Evolutionary conservation across 2,888 invertebrate genomes (phyloP), one percentile per base, ranked within the genome.

Genomic region (Branchellion lobata): DNA sequence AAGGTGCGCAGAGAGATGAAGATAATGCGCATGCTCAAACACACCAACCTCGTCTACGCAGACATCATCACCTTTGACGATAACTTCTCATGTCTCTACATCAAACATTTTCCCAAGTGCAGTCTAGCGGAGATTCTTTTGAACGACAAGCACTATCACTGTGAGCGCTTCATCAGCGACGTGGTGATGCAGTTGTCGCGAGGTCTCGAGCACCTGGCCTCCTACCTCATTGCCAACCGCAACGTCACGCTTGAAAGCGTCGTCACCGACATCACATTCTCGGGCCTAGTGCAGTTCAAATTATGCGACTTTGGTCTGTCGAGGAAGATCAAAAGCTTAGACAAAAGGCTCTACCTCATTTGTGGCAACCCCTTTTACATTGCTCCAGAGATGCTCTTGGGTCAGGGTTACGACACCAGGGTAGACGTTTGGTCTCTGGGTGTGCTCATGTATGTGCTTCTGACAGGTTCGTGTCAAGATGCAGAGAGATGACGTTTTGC

Each of bases 261-360:
- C 36, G 29, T 77, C 61, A 53, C 40, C 21, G 57, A 57, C 21
- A 77, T 57, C 3, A 34, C 34, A 0, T 31, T 53, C 18, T 31
- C 57, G 11, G 53, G 77, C 27, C 27, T 77, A 36, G 40, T 57
- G 21, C 18, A 31, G 1, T 34, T 65, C 36, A 61, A 65, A 34
- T 27, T 77, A n/a, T 77, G 77, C 65, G 77, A 77, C 33, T 77
- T 77, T 21, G 61, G 77, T 29, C 65, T 77, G 31, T 61, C 77
- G 0, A 77, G 57, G n/a, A 57, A 53, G 40, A 61, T 77, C 24
- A 69, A 33, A n/a, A 77, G 57, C 21, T 31, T 33, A n/a, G 34
- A 40, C 31, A 77, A 40, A n/a, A 61, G 34, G 31, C 21, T 77
- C 34, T 65, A 33, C 34, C 21, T 31, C n/a, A 65, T 77, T 1